Evolutionary conservation across 2,888 invertebrate species (phyloP).

Genomic region (Entomobrya proxima): DNA sequence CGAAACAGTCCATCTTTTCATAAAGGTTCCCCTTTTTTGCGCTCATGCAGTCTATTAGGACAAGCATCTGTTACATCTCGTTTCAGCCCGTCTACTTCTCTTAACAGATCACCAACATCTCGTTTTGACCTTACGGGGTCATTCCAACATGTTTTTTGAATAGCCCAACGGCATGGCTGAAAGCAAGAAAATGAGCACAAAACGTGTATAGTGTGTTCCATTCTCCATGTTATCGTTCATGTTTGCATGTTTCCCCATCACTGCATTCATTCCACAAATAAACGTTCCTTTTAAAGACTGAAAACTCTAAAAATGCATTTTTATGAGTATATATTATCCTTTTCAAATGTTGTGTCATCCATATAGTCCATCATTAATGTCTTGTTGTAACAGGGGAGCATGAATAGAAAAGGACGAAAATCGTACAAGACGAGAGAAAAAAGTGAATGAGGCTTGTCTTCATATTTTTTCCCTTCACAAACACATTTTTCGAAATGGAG

Average conservation of each 20-base stretch:
- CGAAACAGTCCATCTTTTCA: constrained; percentile 57
- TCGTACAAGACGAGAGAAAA: background rate
- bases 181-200: constrained; percentile 40
- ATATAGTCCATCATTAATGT: constrained; percentile 57
- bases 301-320: constrained; percentile 42
- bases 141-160: constrained; percentile 64
- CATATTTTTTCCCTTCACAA: constrained; percentile 35
- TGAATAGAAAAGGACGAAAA: background rate
- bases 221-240: background rate
- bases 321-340: constrained; percentile 39
- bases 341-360: constrained; percentile 53
- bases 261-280: constrained; percentile 31
- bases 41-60: constrained; percentile 58
- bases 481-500: background rate
- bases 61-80: constrained; percentile 68
- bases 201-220: background rate
- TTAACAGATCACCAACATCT: constrained; percentile 75
- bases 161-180: constrained; percentile 18
- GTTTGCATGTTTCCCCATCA: background rate
- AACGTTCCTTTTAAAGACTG: constrained; percentile 32
- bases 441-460: constrained; percentile 48
- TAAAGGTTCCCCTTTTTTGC: constrained; percentile 39
- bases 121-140: constrained; percentile 75
- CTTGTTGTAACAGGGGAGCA: constrained; percentile 37
- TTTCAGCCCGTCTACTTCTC: constrained; percentile 61